Percentiles rank a stretch among this genome's conserved stretches.
Conservation (phyloP, 2,113 vertebrate species). For the Leucopsar rothschildi region DNA sequence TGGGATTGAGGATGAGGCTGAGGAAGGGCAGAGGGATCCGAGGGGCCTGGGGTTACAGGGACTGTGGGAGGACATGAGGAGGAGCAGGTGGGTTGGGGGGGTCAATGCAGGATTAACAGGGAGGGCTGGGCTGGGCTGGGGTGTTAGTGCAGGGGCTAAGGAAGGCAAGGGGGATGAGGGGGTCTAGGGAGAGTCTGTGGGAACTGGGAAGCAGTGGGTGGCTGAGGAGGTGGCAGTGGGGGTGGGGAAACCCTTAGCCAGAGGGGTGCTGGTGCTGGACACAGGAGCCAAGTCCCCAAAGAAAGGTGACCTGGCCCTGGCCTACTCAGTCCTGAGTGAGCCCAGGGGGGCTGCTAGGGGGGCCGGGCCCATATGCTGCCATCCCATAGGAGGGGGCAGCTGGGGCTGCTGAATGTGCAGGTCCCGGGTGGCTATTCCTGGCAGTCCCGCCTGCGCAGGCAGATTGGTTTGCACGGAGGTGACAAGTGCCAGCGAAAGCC, state of each 20-base stretch:
- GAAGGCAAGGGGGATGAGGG: neutral
- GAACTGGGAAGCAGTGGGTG: too few species aligned
- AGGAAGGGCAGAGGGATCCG: neutral
- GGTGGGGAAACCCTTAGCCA: neutral
- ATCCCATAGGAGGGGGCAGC: constrained; percentile 24
- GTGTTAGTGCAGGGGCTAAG: neutral
- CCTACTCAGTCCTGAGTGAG: neutral
- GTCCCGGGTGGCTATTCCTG: constrained; percentile 62
- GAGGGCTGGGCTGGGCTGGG: neutral
- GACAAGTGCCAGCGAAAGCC: constrained; percentile 51
- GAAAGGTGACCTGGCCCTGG: constrained; percentile 43
- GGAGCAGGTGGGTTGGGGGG: too few species aligned
- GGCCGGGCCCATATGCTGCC: neutral
- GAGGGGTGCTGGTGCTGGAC: neutral
- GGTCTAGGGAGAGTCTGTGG: too few species aligned
- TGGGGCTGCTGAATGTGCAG: constrained; percentile 56
- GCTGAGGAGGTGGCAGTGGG: neutral
- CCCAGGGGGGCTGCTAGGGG: neutral
- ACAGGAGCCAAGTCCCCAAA: neutral
- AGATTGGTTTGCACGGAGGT: constrained; percentile 56
- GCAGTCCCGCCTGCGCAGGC: constrained; percentile 34
- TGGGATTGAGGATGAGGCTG: neutral
- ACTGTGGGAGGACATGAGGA: rapidly evolving
- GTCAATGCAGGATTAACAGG: neutral
- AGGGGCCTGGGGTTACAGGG: neutral